Evolutionary conservation across 2,113 vertebrate genomes (phyloP).

Genomic region (Seriola quinqueradiata): DNA sequence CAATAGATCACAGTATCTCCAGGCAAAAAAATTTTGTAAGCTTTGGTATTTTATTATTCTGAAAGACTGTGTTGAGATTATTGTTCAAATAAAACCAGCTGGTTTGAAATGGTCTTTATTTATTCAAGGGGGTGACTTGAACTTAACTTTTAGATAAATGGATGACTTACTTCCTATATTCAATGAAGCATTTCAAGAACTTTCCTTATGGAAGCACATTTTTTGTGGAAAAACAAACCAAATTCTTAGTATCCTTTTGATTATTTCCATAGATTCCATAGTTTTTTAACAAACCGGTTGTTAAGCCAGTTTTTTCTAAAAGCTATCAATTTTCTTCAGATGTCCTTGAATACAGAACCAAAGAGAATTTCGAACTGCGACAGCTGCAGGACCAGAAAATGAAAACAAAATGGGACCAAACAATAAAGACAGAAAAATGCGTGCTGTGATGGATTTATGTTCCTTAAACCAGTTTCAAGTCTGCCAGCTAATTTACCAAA

Average conservation of each 20-base stretch:
- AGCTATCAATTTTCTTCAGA: not conserved
- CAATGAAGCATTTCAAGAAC: not conserved
- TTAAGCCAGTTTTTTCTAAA: not conserved
- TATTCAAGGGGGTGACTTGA: too few species aligned
- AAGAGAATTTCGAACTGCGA: not conserved
- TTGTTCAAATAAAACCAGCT: not conserved
- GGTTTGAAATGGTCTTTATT: not conserved
- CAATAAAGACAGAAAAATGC: not conserved
- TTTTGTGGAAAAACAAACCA: not conserved
- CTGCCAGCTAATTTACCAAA: not conserved
- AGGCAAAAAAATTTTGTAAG: constrained; percentile 13
- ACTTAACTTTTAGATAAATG: not conserved
- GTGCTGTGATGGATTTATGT: not conserved
- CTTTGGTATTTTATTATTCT: not conserved
- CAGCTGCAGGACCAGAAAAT: not conserved
- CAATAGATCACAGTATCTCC: constrained; percentile 54
- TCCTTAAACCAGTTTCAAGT: not conserved
- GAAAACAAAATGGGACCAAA: not conserved
- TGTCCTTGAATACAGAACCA: not conserved
- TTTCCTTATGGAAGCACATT: not conserved
- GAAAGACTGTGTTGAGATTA: not conserved
- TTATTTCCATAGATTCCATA: not conserved
- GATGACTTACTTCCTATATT: not conserved
- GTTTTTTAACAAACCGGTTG: not conserved
- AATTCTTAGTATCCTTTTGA: not conserved